phyloP scores from a whole-genome alignment of 2,113 vertebrate species.

The Ptyas mucosa region DNA sequence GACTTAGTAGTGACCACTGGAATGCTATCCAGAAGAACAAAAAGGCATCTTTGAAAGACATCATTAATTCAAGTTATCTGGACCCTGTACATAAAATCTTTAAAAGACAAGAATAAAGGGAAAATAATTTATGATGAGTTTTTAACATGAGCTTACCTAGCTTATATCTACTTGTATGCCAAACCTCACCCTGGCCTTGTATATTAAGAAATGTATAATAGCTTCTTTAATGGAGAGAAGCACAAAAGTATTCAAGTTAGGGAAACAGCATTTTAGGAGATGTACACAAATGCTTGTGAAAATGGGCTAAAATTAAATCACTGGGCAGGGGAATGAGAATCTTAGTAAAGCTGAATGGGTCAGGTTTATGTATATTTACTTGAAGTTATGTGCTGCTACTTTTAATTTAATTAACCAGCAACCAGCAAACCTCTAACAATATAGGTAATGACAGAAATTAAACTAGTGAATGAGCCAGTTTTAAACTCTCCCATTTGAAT shows the following conservation, averaged over 20 bases:
- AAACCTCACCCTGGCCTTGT: neutral
- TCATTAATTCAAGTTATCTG: neutral
- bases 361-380: neutral
- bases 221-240: neutral
- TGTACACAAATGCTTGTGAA: neutral
- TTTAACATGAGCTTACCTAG: neutral
- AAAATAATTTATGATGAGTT: neutral
- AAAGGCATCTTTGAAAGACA: neutral
- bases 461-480: neutral
- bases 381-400: neutral
- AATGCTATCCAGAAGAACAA: neutral
- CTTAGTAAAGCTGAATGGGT: neutral
- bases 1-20: neutral
- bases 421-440: neutral
- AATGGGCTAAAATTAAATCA: neutral
- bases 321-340: neutral
- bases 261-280: neutral
- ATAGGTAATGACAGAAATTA: neutral
- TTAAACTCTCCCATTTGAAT: neutral
- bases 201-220: neutral
- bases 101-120: neutral
- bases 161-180: neutral
- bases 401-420: neutral
- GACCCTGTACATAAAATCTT: neutral
- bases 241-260: neutral